Percentiles rank a stretch among this genome's conserved stretches.
Conservation (phyloP, 2,888 invertebrate species). For the Caenorhabditis sp. region DNA sequence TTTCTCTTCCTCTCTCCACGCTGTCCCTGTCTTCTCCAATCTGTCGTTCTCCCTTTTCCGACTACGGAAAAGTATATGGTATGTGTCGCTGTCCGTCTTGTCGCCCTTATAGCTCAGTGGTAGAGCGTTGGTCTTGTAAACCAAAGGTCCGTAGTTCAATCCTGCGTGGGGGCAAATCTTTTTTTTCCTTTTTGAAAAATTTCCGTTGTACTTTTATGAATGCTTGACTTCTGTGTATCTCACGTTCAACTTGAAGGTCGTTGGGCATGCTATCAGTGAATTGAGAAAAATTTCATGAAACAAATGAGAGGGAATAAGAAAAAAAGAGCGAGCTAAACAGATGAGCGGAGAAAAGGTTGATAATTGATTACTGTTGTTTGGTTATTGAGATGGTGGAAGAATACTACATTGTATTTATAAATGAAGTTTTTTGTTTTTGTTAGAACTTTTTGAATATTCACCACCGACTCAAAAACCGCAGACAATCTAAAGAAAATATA, state of each 20-base stretch:
- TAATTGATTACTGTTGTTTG: slow-evolving; percentile 1
- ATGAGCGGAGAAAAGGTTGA: background rate
- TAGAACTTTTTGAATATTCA: too few species aligned
- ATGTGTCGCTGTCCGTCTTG: background rate
- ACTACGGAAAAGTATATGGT: background rate
- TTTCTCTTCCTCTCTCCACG: background rate
- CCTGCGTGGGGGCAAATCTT: slow-evolving; percentile 26
- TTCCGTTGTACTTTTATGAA: background rate
- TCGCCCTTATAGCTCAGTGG: slow-evolving; percentile 48
- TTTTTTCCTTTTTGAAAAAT: background rate
- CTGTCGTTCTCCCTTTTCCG: background rate
- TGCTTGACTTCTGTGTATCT: too few species aligned
- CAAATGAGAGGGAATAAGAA: background rate
- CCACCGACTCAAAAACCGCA: too few species aligned
- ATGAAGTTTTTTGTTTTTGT: too few species aligned
- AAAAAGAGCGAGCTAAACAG: background rate
- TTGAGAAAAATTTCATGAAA: background rate
- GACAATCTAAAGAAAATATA: too few species aligned
- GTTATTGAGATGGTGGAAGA: background rate
- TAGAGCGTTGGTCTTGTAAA: slow-evolving; percentile 50
- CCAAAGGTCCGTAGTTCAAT: slow-evolving; percentile 49
- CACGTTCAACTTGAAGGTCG: background rate
- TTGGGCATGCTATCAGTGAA: background rate
- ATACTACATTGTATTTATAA: background rate
- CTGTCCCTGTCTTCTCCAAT: background rate